Evolutionary conservation across 2,797 vertebrate species (phyloP).

Genomic region (Falco peregrinus): DNA sequence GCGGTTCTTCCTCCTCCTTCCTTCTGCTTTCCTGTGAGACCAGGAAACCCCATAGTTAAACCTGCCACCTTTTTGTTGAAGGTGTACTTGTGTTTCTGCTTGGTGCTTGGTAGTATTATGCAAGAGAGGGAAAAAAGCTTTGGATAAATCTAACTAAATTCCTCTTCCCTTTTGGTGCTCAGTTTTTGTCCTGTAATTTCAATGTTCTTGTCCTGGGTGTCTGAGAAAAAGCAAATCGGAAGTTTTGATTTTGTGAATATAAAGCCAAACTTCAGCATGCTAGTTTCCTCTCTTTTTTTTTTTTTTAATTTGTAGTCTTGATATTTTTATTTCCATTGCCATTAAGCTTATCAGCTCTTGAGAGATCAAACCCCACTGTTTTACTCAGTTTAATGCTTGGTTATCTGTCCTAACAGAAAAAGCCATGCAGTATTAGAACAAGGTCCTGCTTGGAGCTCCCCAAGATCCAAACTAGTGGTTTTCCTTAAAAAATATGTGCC

Average conservation of each 20-base stretch:
- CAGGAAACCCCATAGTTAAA: background rate
- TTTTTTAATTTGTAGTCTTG: background rate
- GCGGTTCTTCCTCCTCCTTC: background rate
- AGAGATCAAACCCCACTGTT: background rate
- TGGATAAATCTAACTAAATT: background rate
- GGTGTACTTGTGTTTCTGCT: accelerated
- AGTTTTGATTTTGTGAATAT: background rate
- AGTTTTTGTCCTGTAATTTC: background rate
- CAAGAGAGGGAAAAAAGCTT: background rate
- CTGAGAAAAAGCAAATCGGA: background rate
- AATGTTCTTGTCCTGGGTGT: background rate
- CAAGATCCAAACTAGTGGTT: background rate
- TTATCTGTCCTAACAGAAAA: background rate
- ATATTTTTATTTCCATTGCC: background rate
- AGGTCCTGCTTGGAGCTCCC: background rate
- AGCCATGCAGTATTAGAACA: background rate
- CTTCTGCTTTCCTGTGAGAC: background rate
- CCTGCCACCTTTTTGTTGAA: background rate
- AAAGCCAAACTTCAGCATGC: background rate
- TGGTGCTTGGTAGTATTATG: background rate
- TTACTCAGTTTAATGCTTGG: background rate
- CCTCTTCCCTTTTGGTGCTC: background rate
- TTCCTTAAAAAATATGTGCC: background rate
- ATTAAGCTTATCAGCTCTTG: background rate
- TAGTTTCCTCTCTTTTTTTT: background rate